phyloP scores from a whole-genome alignment of 2,113 vertebrate genomes.

The Haemorhous mexicanus region DNA sequence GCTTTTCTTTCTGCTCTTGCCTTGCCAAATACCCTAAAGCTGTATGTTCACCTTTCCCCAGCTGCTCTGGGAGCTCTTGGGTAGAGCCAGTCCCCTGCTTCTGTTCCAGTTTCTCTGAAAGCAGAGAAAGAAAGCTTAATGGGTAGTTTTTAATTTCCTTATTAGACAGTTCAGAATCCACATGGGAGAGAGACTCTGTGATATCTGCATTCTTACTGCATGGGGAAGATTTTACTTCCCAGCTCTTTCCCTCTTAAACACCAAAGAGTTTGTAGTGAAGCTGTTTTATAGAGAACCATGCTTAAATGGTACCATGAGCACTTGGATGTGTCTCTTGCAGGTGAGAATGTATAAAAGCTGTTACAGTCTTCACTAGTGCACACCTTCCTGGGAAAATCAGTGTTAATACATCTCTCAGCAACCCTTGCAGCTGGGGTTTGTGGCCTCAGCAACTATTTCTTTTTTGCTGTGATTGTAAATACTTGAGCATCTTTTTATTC shows the following conservation, averaged over 20 bases:
- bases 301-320: rapidly evolving
- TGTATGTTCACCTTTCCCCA: neutral
- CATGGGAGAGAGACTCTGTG: neutral
- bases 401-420: neutral
- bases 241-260: neutral
- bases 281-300: neutral
- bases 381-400: neutral
- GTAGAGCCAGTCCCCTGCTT: neutral
- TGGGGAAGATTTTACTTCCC: neutral
- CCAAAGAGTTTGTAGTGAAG: neutral
- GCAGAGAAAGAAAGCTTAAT: neutral
- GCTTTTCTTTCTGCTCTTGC: neutral
- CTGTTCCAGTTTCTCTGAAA: neutral
- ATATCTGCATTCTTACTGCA: rapidly evolving
- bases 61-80: neutral
- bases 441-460: neutral
- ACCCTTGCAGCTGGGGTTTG: neutral
- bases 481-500: neutral
- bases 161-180: neutral
- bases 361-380: neutral
- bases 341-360: neutral
- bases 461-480: neutral
- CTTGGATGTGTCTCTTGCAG: neutral
- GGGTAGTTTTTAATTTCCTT: neutral
- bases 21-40: neutral